These are phyloP conservation scores for Chloroclystis v-ata DNA, from an alignment of 2,888 invertebrate species.

Conservation along the genomic window DNA sequence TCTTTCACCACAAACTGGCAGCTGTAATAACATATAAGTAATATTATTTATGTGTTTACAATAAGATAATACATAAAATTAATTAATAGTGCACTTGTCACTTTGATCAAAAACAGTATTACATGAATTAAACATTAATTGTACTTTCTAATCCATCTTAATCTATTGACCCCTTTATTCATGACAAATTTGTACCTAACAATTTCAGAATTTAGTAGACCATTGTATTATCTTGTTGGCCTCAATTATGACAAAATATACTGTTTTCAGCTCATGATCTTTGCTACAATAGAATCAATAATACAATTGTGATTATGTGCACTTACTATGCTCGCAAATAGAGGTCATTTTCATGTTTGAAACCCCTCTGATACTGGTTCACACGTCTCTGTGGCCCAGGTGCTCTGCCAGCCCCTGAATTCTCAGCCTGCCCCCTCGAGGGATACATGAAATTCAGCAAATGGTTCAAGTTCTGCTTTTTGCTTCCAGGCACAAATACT, in stretches of 20 bases:
- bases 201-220: too few species aligned
- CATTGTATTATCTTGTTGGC: too few species aligned
- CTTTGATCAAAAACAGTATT: too few species aligned
- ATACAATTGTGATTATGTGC: not conserved
- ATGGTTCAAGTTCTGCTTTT: slow-evolving; percentile 95
- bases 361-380: slow-evolving; percentile 50
- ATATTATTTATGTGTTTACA: not conserved
- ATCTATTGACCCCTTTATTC: too few species aligned
- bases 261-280: not conserved
- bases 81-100: too few species aligned
- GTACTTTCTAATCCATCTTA: too few species aligned
- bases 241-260: too few species aligned
- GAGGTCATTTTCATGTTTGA: slow-evolving; percentile 94
- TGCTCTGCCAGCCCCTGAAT: slow-evolving; percentile 7
- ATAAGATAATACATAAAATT: too few species aligned
- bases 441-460: slow-evolving; percentile 94
- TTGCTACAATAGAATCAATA: not conserved
- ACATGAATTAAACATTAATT: too few species aligned
- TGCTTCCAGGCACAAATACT: slow-evolving; percentile 89
- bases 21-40: slow-evolving; percentile 65
- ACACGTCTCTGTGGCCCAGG: slow-evolving; percentile 47
- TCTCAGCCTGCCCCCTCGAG: slow-evolving; percentile 71
- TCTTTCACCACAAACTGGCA: slow-evolving; percentile 96
- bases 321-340: slow-evolving; percentile 95
- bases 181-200: too few species aligned